These are phyloP conservation scores for Phyllopteryx taeniolatus DNA, from an alignment of 2,113 vertebrate species.

Conservation along the genomic window DNA sequence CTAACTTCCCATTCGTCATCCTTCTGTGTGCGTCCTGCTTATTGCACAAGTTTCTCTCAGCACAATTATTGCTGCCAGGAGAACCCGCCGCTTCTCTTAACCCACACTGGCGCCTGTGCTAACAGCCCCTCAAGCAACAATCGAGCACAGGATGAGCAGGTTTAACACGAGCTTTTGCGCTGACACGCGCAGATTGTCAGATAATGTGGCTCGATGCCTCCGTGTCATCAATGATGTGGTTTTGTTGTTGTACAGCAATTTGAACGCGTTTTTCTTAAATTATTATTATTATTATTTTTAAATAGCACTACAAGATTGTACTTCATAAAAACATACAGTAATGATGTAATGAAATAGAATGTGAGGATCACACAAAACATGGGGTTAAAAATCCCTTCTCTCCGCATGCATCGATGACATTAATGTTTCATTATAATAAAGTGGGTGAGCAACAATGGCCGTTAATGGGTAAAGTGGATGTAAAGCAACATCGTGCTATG, in stretches of 20 bases:
- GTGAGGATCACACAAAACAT: neutral
- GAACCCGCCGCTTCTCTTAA: slow-evolving; percentile 29
- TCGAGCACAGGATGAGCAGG: slow-evolving; percentile 48
- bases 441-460: neutral
- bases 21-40: slow-evolving; percentile 38
- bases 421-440: neutral
- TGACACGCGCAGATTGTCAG: slow-evolving; percentile 36
- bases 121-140: slow-evolving; percentile 23
- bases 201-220: slow-evolving; percentile 10
- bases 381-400: neutral
- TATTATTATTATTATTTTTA: neutral
- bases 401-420: neutral
- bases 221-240: neutral
- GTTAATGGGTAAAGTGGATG: neutral
- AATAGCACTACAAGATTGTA: neutral
- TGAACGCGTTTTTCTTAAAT: neutral
- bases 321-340: neutral
- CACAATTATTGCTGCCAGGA: slow-evolving; percentile 4
- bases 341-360: neutral
- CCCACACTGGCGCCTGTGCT: slow-evolving; percentile 33
- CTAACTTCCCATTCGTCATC: slow-evolving; percentile 59
- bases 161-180: slow-evolving; percentile 29
- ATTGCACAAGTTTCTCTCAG: slow-evolving; percentile 31
- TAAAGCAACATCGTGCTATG: neutral
- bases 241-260: neutral